Base-by-base conservation (phyloP, 23 tunicate genomes). In the Ciona savignyi region DNA sequence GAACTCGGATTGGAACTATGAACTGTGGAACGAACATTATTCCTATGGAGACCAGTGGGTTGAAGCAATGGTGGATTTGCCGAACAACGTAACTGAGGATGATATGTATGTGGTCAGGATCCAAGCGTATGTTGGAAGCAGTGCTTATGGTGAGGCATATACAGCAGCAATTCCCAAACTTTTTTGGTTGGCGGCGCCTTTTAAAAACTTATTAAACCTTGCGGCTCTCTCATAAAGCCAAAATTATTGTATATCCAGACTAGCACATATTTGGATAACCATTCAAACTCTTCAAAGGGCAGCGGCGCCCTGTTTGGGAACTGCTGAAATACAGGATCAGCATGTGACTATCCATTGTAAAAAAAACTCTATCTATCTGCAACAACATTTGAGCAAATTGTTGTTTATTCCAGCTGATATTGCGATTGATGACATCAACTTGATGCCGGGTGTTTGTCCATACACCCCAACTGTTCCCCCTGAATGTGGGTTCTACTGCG, bases 31-130 rank as follows among this genome's bases (percentile, higher is more conserved):
- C 72, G 97, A 91, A 30, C 63, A 72, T 30, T 70, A 60, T 6
- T 63, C 63, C 25, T 80, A 91, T 67, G 97, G 97, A 27, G 92
- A 91, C 67, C 51, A 24, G 27, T 91, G 97, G 97, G 75, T 85
- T 62, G 97, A 91, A 80, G 91, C 92, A 1, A 84, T 91, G 97
- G 91, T 91, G 6, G 70, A 83, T 76, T 76, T 91, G 20, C 97
- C 97, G 0, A 91, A 91, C 75, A 91, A 91, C 66, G 90, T 91
- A 23, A 91, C 97, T 20, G 82, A 85, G 51, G 87, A 85, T 72
- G 80, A 80, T 23, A 63, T 66, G 2, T 91, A 85, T 78, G 76
- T 68, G 65, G 69, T 91, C 11, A 78, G 72, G 34, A 62, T 91
- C n/a, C 75, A 81, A 67, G 91, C 74, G 0, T 80, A 35, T 56